Evolutionary conservation across 2,113 vertebrate genomes (phyloP).

Genomic region (Pantherophis guttatus): DNA sequence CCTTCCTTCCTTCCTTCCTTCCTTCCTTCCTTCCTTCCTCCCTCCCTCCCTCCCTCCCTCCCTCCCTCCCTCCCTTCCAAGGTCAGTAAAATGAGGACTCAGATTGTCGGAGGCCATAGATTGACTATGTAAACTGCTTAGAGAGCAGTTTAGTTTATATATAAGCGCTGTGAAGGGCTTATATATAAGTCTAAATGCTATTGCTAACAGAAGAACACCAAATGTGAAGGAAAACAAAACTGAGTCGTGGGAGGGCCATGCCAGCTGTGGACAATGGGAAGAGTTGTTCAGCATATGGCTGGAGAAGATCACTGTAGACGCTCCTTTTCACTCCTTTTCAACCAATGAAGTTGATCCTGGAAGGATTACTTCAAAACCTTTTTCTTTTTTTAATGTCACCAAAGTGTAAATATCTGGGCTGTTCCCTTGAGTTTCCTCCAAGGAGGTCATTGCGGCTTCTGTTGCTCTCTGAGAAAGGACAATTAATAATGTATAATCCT

Average conservation of each 20-base stretch:
- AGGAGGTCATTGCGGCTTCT: neutral
- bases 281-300: neutral
- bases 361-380: neutral
- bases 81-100: too few relatives aligned
- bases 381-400: neutral
- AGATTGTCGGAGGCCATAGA: too few relatives aligned
- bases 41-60: too few relatives aligned
- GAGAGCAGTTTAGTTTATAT: too few relatives aligned
- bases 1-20: too few relatives aligned
- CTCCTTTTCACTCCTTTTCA: neutral
- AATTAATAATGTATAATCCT: slow-evolving; percentile 33
- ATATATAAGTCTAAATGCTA: too few relatives aligned
- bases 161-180: too few relatives aligned
- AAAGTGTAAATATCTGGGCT: neutral
- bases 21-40: too few relatives aligned
- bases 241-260: neutral
- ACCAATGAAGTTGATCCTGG: neutral
- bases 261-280: neutral
- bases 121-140: too few relatives aligned
- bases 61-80: too few relatives aligned
- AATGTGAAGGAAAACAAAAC: neutral
- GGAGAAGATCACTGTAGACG: neutral
- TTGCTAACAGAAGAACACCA: neutral
- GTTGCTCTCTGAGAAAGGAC: neutral
- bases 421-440: neutral